Evolutionary conservation across 2,113 vertebrate genomes (phyloP).

Genomic region (Pachyramphus minor): DNA sequence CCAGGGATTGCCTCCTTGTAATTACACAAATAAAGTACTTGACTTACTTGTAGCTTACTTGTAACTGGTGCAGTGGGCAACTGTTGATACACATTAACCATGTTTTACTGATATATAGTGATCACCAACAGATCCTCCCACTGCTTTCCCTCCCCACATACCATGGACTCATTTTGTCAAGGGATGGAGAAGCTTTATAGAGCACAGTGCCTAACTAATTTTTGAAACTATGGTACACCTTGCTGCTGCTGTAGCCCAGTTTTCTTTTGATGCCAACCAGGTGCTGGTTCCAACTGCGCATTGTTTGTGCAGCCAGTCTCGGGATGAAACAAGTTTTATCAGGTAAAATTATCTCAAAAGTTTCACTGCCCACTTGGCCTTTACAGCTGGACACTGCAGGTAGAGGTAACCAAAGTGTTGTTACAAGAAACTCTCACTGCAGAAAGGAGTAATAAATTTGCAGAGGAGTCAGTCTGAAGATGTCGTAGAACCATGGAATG

Average conservation of each 20-base stretch:
- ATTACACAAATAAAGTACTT: conserved; percentile 22
- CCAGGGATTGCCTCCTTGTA: conserved; percentile 19
- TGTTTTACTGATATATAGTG: neutral
- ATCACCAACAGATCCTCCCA: neutral
- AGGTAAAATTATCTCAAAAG: neutral
- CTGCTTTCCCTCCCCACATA: neutral
- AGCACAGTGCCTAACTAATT: neutral
- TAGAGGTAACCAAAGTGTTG: neutral
- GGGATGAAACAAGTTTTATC: neutral
- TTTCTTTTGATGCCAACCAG: neutral
- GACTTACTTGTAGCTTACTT: conserved; percentile 3
- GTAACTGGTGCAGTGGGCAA: neutral
- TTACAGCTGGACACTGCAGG: neutral
- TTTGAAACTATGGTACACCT: neutral
- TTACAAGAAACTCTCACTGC: neutral
- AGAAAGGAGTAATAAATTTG: neutral
- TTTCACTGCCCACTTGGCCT: neutral
- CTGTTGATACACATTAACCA: neutral
- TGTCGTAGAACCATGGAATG: neutral
- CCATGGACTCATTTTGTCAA: neutral
- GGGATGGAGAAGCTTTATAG: neutral
- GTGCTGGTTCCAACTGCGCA: neutral
- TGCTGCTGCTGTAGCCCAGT: neutral
- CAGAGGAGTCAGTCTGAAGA: neutral
- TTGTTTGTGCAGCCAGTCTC: neutral